A percentile compares a stretch with the other conserved stretches of the same genome.
Evolutionary conservation across 2,888 invertebrate species (phyloP).

Genomic region (Odontocolon sp.): DNA sequence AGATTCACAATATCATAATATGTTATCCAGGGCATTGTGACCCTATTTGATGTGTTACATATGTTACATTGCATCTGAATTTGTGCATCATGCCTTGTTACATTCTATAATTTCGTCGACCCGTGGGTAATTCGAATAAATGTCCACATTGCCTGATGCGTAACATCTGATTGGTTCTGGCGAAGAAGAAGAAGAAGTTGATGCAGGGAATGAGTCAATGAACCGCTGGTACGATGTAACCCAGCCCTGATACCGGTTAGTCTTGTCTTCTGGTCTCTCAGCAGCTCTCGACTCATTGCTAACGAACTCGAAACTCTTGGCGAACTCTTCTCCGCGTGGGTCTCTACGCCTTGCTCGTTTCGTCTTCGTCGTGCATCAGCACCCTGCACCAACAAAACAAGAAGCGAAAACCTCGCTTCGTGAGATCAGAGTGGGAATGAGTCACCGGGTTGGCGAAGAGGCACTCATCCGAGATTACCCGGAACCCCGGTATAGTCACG

Average conservation of each 20-base stretch:
- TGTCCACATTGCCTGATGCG: neutral
- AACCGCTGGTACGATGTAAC: slow-evolving; percentile 9
- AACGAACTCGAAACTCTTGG: slow-evolving; percentile 37
- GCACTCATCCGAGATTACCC: slow-evolving; percentile 27
- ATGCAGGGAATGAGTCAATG: slow-evolving; percentile 25
- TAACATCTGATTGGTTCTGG: no score
- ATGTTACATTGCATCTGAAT: no score
- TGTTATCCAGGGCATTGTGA: no score
- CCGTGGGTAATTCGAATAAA: neutral
- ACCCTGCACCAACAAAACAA: neutral
- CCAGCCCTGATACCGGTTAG: slow-evolving; percentile 33
- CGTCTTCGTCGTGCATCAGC: slow-evolving; percentile 5
- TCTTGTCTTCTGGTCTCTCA: slow-evolving; percentile 8
- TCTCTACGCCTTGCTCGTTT: slow-evolving; percentile 28
- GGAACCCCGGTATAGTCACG: slow-evolving; percentile 29
- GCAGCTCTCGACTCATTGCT: slow-evolving; percentile 17
- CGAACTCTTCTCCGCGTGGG: slow-evolving; percentile 35
- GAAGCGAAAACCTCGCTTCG: slow-evolving; percentile 1
- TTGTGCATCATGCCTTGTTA: no score
- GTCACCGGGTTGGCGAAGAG: slow-evolving; percentile 19
- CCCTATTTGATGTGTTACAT: no score
- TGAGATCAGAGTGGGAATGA: slow-evolving; percentile 42
- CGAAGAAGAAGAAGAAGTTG: neutral
- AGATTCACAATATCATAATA: no score
- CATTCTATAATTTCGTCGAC: no score